phyloP scores from a whole-genome alignment of 2,888 invertebrate species.

The Drosophila neoperkinsi region DNA sequence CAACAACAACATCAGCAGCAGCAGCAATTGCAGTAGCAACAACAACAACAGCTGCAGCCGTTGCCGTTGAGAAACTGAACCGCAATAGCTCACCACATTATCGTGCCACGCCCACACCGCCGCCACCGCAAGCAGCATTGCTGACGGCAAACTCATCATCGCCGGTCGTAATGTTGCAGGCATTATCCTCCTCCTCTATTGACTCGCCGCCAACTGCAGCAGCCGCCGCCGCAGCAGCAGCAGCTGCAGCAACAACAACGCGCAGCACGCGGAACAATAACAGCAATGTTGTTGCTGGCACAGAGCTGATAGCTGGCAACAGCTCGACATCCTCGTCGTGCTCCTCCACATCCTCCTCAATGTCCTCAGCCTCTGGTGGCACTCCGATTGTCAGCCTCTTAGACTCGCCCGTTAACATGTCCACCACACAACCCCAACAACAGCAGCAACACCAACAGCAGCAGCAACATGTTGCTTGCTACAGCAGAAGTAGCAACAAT shows the following conservation, averaged over 20 bases:
- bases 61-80: slow-evolving; percentile 61
- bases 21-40: slow-evolving; percentile 12
- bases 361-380: slow-evolving; percentile 49
- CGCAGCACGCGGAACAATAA: slow-evolving; percentile 53
- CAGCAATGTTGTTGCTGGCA: slow-evolving; percentile 28
- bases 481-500: slow-evolving; percentile 41
- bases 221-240: slow-evolving; percentile 13
- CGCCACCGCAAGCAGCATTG: slow-evolving; percentile 62
- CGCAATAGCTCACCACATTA: slow-evolving; percentile 58
- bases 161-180: slow-evolving; percentile 76
- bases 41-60: slow-evolving; percentile 24
- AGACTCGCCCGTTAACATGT: slow-evolving; percentile 73
- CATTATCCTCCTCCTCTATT: slow-evolving; percentile 61
- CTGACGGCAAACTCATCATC: slow-evolving; percentile 66
- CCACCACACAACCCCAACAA: slow-evolving; percentile 55
- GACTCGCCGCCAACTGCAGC: slow-evolving; percentile 55
- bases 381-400: slow-evolving; percentile 40
- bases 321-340: slow-evolving; percentile 51
- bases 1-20: slow-evolving; percentile 17
- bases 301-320: slow-evolving; percentile 38
- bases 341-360: slow-evolving; percentile 61
- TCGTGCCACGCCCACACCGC: slow-evolving; percentile 69
- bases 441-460: slow-evolving; percentile 43
- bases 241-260: slow-evolving; percentile 20
- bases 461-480: slow-evolving; percentile 51